Percentiles rank a stretch among this genome's conserved stretches.
These are phyloP conservation scores for Drosophila funebris DNA, from an alignment of 1,140 invertebrate species.

Conservation along the genomic window DNA sequence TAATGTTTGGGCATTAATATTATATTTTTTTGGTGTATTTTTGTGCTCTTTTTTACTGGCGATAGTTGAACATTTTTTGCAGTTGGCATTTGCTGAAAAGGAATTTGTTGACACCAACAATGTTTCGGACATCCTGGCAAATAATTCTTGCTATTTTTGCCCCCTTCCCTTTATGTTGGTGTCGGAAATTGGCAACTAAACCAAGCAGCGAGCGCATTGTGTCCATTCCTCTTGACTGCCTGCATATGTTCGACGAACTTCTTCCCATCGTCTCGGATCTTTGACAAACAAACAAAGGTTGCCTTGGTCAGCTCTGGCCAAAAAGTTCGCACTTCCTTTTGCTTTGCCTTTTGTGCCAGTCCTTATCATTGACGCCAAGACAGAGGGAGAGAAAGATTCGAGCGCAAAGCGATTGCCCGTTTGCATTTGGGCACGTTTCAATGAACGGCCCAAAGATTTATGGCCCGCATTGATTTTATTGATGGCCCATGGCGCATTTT, in stretches of 20 bases:
- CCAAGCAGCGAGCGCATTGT: constrained; percentile 65
- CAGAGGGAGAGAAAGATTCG: constrained; percentile 27
- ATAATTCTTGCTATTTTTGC: constrained; percentile 67
- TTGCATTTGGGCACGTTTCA: constrained; percentile 65
- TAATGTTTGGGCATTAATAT: constrained; percentile 70
- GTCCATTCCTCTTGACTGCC: constrained; percentile 72
- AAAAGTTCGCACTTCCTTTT: constrained; percentile 53
- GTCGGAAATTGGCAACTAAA: constrained; percentile 76
- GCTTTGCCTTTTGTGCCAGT: constrained; percentile 20
- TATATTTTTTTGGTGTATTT: constrained; percentile 17
- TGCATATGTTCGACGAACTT: constrained; percentile 67
- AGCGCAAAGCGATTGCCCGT: constrained; percentile 26
- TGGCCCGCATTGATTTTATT: constrained; percentile 78
- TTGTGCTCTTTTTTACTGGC: constrained; percentile 22
- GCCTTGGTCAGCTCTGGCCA: constrained; percentile 41
- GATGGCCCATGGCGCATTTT: constrained; percentile 58
- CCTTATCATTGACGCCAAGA: constrained; percentile 59
- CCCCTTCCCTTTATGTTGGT: not conserved
- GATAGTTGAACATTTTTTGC: constrained; percentile 51
- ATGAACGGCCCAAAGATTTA: constrained; percentile 74
- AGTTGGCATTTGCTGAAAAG: constrained; percentile 65
- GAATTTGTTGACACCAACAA: constrained; percentile 82
- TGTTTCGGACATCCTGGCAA: constrained; percentile 83
- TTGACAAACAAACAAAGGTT: constrained; percentile 56
- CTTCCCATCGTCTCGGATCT: not conserved